These are phyloP conservation scores for Mola mola DNA, from an alignment of 2,113 vertebrate species.

Conservation along the genomic window DNA sequence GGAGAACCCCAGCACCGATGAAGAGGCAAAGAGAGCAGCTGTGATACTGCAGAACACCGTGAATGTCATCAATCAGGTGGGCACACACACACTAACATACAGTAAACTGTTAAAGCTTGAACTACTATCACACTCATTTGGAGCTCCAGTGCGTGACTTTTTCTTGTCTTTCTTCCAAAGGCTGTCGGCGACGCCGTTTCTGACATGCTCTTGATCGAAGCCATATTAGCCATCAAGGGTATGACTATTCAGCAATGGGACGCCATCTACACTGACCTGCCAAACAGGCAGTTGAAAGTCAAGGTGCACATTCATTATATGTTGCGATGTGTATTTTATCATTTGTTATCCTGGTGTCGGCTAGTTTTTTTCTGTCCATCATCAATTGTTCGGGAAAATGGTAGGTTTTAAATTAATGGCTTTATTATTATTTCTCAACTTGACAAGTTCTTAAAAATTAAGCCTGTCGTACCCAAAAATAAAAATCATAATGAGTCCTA, in stretches of 20 bases:
- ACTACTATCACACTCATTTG: background rate
- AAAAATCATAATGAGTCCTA: no score
- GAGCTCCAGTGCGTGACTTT: background rate
- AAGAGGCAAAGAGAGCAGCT: constrained; percentile 84
- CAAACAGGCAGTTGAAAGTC: constrained; percentile 94
- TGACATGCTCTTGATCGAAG: constrained; percentile 94
- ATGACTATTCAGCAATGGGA: constrained; percentile 92
- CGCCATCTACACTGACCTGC: constrained; percentile 88
- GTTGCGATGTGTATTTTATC: no score
- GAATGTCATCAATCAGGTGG: constrained; percentile 94
- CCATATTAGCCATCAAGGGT: constrained; percentile 87
- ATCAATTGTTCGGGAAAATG: no score
- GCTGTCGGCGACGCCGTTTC: constrained; percentile 93
- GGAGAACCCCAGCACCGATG: constrained; percentile 71
- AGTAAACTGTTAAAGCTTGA: background rate
- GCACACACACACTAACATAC: background rate
- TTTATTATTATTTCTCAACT: no score
- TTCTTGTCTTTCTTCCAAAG: constrained; percentile 65
- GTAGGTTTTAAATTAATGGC: no score
- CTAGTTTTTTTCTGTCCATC: no score
- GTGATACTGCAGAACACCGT: constrained; percentile 85
- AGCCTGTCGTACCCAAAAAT: no score
- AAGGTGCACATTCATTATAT: constrained; percentile 78
- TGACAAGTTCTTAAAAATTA: no score
- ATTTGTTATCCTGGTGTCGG: background rate